Evolutionary conservation across 2,888 invertebrate species (phyloP), one percentile per base, ranked within the genome.

Genomic region (Eristalinus aeneus): DNA sequence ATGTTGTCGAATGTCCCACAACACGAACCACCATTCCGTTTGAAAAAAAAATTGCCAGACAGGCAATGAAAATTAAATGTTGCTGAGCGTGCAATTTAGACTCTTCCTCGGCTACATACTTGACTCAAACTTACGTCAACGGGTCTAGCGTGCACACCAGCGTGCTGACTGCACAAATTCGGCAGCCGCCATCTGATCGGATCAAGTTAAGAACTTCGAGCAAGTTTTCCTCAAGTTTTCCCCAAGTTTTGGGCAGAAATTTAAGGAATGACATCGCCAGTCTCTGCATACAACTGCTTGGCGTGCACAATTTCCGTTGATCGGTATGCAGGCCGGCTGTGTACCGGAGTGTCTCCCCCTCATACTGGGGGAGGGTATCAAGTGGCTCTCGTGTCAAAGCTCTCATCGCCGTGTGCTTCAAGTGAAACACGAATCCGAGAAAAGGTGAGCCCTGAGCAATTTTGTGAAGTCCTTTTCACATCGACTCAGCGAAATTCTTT

Each of bases 211-310:
- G 5, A 46, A 46, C 12, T n/a, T 46, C 46, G 46, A n/a, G 8
- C 46, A 16, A 16, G 16, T 16, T 1, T 20, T 23, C 3, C 46
- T 46, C 12, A 16, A 31, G 9, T 65, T 46, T 46, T 65, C 27
- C 39, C 39, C 27, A n/a, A 22, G 46, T 63, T 34, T 54, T 10
- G 9, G 34, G 16, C 32, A 53, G 46, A 46, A 46, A 46, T 72
- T 72, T 6, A 32, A 61, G 61, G 32, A n/a, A 22, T 32, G 34
- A 32, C 10, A 32, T 31, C 23, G 23, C 39, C 31, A 32, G 46
- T 53, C 72, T 32, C 61, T 61, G 32, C 10, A 36, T 53, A 63
- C 63, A 53, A 72, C 23, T 63, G 72, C 72, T 72, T 63, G 63
- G 16, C 46, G 8, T 72, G 53, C 72, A 72, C 63, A 63, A 54